These are phyloP conservation scores for Falco biarmicus DNA, from an alignment of 2,797 vertebrate species.

Conservation along the genomic window DNA sequence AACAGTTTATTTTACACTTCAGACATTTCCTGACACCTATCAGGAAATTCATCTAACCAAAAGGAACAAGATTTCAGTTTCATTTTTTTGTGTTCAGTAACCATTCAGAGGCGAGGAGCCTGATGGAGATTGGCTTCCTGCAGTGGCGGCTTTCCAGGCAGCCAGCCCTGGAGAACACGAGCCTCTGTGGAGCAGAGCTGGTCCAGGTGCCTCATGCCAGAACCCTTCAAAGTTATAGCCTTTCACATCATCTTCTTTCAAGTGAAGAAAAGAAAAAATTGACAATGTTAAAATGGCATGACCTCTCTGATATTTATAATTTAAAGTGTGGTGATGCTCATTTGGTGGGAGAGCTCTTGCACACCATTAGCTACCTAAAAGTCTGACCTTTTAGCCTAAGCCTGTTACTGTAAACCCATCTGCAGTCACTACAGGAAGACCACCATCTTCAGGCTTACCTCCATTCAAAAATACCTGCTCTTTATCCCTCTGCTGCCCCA, in stretches of 20 bases:
- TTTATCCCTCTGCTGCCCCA: background rate
- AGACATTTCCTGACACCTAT: slow-evolving; percentile 49
- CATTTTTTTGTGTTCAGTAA: background rate
- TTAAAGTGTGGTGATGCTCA: background rate
- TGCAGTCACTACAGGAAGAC: background rate
- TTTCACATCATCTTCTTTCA: background rate
- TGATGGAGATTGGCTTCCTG: background rate
- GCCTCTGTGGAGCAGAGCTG: background rate
- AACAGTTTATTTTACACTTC: slow-evolving; percentile 33
- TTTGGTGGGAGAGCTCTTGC: background rate
- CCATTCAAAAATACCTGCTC: background rate
- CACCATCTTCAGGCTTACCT: background rate
- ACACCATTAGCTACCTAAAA: background rate
- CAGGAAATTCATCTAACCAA: slow-evolving; percentile 13
- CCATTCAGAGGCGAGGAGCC: rapidly evolving
- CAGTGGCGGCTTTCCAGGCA: background rate
- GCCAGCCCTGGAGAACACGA: background rate
- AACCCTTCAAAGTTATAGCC: background rate
- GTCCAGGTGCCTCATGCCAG: background rate
- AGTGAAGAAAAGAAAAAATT: background rate
- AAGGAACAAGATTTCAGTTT: slow-evolving; percentile 21
- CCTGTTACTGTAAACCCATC: background rate
- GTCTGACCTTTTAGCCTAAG: background rate
- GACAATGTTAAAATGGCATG: background rate
- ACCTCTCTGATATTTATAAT: background rate